These are phyloP conservation scores for Archocentrus centrarchus DNA, from an alignment of 2,113 vertebrate species.

Conservation along the genomic window DNA sequence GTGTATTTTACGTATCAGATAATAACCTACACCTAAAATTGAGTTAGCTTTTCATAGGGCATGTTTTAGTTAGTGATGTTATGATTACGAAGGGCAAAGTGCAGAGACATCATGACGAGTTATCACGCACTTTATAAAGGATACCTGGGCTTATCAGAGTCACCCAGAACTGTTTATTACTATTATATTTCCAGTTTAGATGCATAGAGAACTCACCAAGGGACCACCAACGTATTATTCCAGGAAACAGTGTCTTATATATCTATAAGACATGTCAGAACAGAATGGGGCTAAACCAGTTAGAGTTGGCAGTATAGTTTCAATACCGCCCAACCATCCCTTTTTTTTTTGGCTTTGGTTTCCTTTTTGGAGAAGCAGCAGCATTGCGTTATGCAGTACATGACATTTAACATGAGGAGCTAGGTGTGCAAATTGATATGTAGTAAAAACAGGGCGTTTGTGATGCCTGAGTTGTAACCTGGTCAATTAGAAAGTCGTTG, in stretches of 20 bases:
- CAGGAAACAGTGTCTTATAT: slow-evolving; percentile 32
- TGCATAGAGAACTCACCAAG: neutral
- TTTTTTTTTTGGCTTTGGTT: slow-evolving; percentile 27
- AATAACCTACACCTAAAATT: neutral
- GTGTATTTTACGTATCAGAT: neutral
- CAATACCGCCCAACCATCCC: slow-evolving; percentile 52
- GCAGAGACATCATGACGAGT: slow-evolving; percentile 47
- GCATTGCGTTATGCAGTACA: slow-evolving; percentile 27
- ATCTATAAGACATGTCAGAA: slow-evolving; percentile 42
- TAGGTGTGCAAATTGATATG: neutral
- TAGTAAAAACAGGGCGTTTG: neutral
- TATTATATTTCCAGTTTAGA: neutral
- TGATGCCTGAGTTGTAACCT: neutral
- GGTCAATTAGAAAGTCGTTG: neutral
- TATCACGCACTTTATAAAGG: slow-evolving; percentile 18
- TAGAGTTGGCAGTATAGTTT: slow-evolving; percentile 64
- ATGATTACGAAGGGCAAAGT: slow-evolving; percentile 64
- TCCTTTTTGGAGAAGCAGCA: slow-evolving; percentile 49
- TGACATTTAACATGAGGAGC: neutral
- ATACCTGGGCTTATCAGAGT: slow-evolving; percentile 47
- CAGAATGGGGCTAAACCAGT: slow-evolving; percentile 56
- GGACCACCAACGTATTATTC: neutral
- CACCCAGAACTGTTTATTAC: neutral
- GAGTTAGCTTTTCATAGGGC: neutral
- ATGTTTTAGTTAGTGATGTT: neutral